phyloP scores from a whole-genome alignment of 2,888 invertebrate genomes.

The Labia minor region DNA sequence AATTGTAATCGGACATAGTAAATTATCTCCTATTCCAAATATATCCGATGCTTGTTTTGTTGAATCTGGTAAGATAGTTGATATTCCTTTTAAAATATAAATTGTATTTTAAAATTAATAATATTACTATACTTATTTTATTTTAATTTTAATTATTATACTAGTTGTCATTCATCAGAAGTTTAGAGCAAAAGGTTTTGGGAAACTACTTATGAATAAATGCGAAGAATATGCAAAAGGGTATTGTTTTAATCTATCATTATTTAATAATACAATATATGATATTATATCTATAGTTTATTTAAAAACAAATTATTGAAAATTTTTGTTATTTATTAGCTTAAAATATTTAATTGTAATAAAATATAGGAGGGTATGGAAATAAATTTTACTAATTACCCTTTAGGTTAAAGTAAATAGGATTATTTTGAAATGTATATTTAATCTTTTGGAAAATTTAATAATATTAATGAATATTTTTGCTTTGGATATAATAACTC shows the following conservation, averaged over 20 bases:
- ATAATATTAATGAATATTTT: too few species aligned
- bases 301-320: too few species aligned
- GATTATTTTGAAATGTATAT: too few species aligned
- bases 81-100: not conserved
- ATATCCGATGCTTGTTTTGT: conserved; percentile 22
- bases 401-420: too few species aligned
- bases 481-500: too few species aligned
- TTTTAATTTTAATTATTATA: not conserved
- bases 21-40: conserved; percentile 21
- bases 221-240: conserved; percentile 21
- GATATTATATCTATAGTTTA: too few species aligned
- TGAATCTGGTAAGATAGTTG: conserved; percentile 15
- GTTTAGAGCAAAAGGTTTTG: conserved; percentile 22
- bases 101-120: not conserved
- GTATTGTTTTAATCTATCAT: conserved; percentile 15
- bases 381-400: too few species aligned
- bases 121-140: not conserved
- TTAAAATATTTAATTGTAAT: too few species aligned
- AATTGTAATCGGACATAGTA: conserved; percentile 23
- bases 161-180: conserved; percentile 22
- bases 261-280: not conserved
- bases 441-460: too few species aligned
- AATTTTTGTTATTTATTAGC: too few species aligned
- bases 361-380: too few species aligned
- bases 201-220: conserved; percentile 22